Base-by-base conservation (phyloP, 2,113 vertebrate species). In the Canis aureus region DNA sequence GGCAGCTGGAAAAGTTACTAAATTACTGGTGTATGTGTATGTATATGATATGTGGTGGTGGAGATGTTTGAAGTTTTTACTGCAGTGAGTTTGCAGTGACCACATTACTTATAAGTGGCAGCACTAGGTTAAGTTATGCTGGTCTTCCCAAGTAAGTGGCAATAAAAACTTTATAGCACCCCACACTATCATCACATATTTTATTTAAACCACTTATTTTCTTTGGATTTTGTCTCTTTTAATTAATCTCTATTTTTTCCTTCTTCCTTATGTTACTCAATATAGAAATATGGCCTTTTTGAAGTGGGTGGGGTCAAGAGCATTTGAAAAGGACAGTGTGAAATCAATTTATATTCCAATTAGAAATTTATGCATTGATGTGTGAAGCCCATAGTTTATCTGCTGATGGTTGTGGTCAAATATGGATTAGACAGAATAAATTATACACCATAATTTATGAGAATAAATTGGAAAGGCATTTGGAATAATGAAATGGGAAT, bases 121-220 rank as follows among this genome's bases (percentile, higher is more conserved):
- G 85, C 60, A 97, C 66, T 94, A 93, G 85, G 66, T 3, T 97
- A 96, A 97, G 23, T 97, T 98, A 98, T 91, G 91, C 23, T 96
- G 60, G 81, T 96, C 93, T 98, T 97, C 74, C 55, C 53, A 94
- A 93, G 67, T 94, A 97, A 98, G 94, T 95, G 85, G 91, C 88
- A 95, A 97, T 97, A 97, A 95, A 97, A 97, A 79, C 55, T 96
- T 93, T 96, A 97, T 93, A 86, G 89, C 60, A 89, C 29, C 53
- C 19, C 55, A 95, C 8, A 82, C 80, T 17, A 55, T 93, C 35
- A 88, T 69, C 80, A 97, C 81, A 94, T 95, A 94, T 96, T 97
- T 98, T 98, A 96, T 92, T 97, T 97, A 95, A 94, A 92, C 51
- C 79, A 97, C 62, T 96, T 96, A 95, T 96, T 96, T 97, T 94